Evolutionary conservation across 2,888 invertebrate species (phyloP).

Genomic region (Carcina quercana): DNA sequence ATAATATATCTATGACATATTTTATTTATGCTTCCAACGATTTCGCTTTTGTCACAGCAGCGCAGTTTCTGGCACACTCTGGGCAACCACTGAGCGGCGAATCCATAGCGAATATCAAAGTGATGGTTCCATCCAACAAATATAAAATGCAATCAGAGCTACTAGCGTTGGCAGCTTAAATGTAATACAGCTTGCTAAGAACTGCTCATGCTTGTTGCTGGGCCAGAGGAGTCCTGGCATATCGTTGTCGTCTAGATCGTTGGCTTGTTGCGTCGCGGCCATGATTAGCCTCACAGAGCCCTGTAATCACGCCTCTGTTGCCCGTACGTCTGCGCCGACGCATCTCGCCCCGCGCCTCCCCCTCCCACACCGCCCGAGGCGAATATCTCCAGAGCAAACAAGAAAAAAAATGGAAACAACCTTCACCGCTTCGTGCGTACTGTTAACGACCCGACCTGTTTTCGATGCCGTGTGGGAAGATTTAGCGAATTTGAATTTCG

Average conservation of each 20-base stretch:
- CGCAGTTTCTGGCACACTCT: no score
- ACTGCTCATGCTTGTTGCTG: slow-evolving; percentile 17
- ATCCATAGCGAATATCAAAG: no score
- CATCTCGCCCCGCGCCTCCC: slow-evolving; percentile 24
- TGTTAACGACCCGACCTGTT: slow-evolving; percentile 70
- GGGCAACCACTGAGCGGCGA: no score
- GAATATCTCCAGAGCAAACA: slow-evolving; percentile 64
- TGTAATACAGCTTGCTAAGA: neutral
- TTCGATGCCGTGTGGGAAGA: slow-evolving; percentile 68
- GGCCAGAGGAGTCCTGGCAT: slow-evolving; percentile 25
- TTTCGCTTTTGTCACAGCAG: no score
- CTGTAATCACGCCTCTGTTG: slow-evolving; percentile 69
- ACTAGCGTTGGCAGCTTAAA: no score
- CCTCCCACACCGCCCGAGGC: slow-evolving; percentile 33
- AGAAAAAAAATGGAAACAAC: slow-evolving; percentile 48
- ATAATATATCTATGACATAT: no score
- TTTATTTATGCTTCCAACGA: no score
- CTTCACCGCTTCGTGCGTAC: slow-evolving; percentile 38
- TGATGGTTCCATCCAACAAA: no score
- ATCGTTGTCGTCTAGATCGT: slow-evolving; percentile 26
- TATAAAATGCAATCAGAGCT: no score
- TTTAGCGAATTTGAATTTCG: slow-evolving; percentile 74
- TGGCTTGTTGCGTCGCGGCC: slow-evolving; percentile 52
- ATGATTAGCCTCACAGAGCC: slow-evolving; percentile 64
- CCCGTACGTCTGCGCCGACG: slow-evolving; percentile 65